Evolutionary conservation across 1,140 invertebrate genomes (phyloP), one percentile per base, ranked within the genome.

Genomic region (Tetragnatha versicolor): DNA sequence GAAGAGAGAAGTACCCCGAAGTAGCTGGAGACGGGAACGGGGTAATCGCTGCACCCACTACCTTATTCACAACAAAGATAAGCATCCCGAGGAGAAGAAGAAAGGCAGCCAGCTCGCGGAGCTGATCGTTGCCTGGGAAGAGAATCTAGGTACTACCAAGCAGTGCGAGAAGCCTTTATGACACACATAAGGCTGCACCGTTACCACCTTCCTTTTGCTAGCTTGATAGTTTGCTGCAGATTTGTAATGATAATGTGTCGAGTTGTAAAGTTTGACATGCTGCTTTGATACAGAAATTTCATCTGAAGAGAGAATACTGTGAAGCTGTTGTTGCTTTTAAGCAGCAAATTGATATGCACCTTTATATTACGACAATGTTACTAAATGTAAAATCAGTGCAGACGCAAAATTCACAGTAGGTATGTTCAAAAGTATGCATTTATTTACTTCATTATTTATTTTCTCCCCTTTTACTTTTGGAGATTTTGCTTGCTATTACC

Each of bases 1-100:
- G 6, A 79, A 76, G 47, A 69, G 70, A 39, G 45, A 75, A 39
- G 63, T 70, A 5, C 72, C 81, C 5, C 68, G 79, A 0, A 82
- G 81, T 27, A 82, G 82, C 37, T 83, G 82, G 82, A 68, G 81
- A 37, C 42, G 82, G 47, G 82, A 83, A 51, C 49, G 82, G 17
- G 72, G 76, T n/a, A 81, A 70, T 27, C 60, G 68, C 33, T 66
- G 60, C 27, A 80, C 68, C 20, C 78, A 79, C 27, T 79, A 79
- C 20, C 63, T 79, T 37, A 72, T 79, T 33, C 58, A 70, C 37
- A 79, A 72, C 20, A 73, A 70, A 33, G 68, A 79, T 22, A 65
- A 72, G 45, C 42, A 73, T 39, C 37, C 27, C 2, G 63, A 68
- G 29, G 76, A 79, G 42, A 79, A 79, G 42, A 69, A 72, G 42